phyloP scores from a whole-genome alignment of 1,140 invertebrate species.

The Papilio machaon region DNA sequence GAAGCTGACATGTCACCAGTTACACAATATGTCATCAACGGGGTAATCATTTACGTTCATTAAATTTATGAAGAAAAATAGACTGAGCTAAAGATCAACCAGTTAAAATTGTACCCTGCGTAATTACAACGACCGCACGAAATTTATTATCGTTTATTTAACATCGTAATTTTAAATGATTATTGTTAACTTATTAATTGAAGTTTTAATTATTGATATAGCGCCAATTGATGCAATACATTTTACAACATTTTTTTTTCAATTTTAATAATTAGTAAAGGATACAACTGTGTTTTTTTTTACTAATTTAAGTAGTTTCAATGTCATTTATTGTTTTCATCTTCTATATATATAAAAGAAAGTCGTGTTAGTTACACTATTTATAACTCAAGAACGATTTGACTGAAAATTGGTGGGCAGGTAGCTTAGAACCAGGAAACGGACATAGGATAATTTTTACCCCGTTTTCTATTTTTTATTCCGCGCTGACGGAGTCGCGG shows the following conservation, averaged over 20 bases:
- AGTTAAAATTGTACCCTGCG: neutral
- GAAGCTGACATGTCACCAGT: constrained; percentile 47
- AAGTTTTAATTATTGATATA: neutral
- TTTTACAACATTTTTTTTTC: too few species aligned
- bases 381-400: too few species aligned
- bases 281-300: too few species aligned
- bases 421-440: too few species aligned
- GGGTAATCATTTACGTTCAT: constrained; percentile 62
- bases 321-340: too few species aligned
- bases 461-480: too few species aligned
- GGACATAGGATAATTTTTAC: too few species aligned
- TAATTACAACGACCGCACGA: neutral
- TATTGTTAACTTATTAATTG: neutral
- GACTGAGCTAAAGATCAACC: constrained; percentile 47
- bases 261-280: neutral
- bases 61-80: constrained; percentile 57
- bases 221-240: neutral
- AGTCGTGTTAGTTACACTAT: too few species aligned
- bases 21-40: constrained; percentile 56
- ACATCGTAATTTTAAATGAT: neutral
- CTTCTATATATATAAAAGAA: too few species aligned
- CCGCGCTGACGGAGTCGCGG: too few species aligned
- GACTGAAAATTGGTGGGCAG: too few species aligned
- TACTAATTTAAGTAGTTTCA: too few species aligned
- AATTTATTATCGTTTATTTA: neutral